These are phyloP conservation scores for Paraescarpia echinospica DNA, from an alignment of 1,140 invertebrate genomes.

Conservation along the genomic window DNA sequence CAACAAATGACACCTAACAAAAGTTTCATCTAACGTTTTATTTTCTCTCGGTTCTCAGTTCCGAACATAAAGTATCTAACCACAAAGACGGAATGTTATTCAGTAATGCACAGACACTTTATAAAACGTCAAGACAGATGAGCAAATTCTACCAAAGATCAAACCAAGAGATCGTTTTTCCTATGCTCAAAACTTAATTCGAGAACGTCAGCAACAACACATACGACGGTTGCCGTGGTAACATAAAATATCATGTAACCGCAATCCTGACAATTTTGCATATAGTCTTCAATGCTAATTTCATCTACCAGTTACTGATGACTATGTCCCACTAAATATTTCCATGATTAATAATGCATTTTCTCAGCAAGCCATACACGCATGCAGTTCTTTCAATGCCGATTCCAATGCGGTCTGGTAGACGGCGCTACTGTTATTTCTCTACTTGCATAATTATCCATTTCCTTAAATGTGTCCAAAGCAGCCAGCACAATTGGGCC, in stretches of 20 bases:
- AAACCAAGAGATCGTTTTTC: background rate
- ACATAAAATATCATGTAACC: conserved; percentile 3
- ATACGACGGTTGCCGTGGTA: background rate
- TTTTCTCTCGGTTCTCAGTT: background rate
- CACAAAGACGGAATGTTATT: background rate
- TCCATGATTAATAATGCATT: background rate
- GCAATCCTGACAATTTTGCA: background rate
- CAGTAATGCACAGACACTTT: background rate
- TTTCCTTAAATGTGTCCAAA: background rate
- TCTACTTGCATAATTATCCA: background rate
- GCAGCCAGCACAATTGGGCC: background rate
- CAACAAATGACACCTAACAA: background rate
- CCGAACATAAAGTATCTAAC: conserved; percentile 5
- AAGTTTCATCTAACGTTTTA: background rate
- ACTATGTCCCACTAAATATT: background rate
- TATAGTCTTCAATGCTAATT: background rate
- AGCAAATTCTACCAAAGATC: background rate
- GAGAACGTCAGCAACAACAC: background rate
- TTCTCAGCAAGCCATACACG: background rate
- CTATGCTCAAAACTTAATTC: background rate
- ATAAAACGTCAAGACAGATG: background rate
- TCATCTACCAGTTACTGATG: background rate
- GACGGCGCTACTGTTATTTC: background rate
- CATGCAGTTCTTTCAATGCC: background rate
- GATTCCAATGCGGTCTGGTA: background rate